Base-by-base conservation (phyloP, 2,113 vertebrate genomes). In the Motacilla tschutschensis region DNA sequence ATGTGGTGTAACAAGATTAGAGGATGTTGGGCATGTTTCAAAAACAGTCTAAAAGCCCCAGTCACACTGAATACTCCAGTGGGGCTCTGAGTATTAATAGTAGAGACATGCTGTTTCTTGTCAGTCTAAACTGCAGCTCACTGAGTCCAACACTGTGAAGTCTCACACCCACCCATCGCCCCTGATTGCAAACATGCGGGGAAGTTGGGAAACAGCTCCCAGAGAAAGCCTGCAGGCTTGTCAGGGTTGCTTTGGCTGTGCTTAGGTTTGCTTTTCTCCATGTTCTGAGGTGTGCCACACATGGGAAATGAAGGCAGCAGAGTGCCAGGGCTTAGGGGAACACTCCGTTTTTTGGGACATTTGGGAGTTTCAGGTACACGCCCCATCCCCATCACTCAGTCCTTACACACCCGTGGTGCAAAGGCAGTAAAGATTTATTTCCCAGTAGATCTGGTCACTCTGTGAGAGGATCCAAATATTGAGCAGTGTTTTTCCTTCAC, bases 311-410 rank as follows among this genome's bases (percentile, higher is more conserved):
- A 26, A 41, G 28, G n/a, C 8, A 14, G 63, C 47, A 36, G 16
- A 24, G 36, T 14, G 25, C 17, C 38, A 36, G 62, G 41, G 6
- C n/a, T 62, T 9, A 7, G 50, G 31, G 14, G 50, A 57, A 17
- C 0, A 1, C 66, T 38, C 15, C 25, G 25, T 5, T 40, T 33
- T 66, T 54, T 1, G 12, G 69, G 17, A 8, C 10, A 2, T n/a
- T 74, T 25, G 40, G 33, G 29, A 4, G 50, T 40, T 70, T 31
- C 10, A 15, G 26, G 6, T 17, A 5, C 2, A 1, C 4, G 0
- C 8, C 20, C 20, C 4, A 0, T n/a, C 8, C 2, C 1, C 7
- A 0, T n/a, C 2, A 1, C 54, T 50, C 16, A 12, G 40, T n/a
- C 44, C 40, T 14, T 35, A 35, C 48, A 51, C 19, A 9, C 0